Evolutionary conservation across 2,888 invertebrate species (phyloP).

Genomic region (Coleophora deauratella): DNA sequence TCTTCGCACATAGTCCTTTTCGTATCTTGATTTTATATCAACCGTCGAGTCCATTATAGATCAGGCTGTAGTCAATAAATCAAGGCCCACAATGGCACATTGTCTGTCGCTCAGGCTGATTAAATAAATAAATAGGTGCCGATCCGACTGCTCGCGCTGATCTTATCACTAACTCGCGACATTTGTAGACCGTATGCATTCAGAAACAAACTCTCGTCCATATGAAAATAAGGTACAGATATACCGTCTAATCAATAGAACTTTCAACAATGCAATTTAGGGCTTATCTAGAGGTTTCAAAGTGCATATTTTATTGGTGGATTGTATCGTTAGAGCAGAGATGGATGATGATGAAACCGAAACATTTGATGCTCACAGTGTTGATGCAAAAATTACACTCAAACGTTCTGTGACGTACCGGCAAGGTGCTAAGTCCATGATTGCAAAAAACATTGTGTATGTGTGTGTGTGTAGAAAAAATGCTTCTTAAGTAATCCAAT

Average conservation of each 20-base stretch:
- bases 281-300: constrained; percentile 30
- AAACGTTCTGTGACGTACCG: not conserved
- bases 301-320: constrained; percentile 26
- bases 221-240: constrained; percentile 34
- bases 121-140: constrained; percentile 70
- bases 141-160: constrained; percentile 55
- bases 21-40: not conserved
- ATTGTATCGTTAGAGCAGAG: constrained; percentile 32
- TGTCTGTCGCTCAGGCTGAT: constrained; percentile 69
- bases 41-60: constrained; percentile 42
- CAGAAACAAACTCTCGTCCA: constrained; percentile 39
- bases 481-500: not conserved
- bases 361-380: constrained; percentile 2
- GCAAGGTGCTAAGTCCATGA: too few species aligned
- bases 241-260: constrained; percentile 30
- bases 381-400: too few species aligned
- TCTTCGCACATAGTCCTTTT: too few species aligned
- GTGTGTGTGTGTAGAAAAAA: too few species aligned
- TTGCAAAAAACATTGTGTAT: too few species aligned
- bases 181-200: constrained; percentile 40
- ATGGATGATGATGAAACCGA: constrained; percentile 28
- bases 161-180: constrained; percentile 56
- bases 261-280: constrained; percentile 25
- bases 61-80: constrained; percentile 49
- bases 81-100: constrained; percentile 69